Evolutionary conservation across 2,113 vertebrate species (phyloP), one percentile per base, ranked within the genome.

Genomic region (Mugil cephalus): DNA sequence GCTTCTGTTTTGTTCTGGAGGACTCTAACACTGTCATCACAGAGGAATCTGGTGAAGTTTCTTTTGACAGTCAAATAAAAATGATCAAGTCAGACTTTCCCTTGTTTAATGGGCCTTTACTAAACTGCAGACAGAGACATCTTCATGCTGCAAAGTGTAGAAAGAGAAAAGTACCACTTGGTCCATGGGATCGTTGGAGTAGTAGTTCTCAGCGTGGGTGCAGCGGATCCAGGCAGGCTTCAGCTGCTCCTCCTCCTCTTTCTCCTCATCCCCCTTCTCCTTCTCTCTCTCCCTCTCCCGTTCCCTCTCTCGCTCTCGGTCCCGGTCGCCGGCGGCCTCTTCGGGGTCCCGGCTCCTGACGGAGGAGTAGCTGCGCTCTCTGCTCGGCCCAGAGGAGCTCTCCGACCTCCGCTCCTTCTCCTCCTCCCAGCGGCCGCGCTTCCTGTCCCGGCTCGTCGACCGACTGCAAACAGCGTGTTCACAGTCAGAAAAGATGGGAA

Each of bases 141-240:
- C 24, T 30, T 5, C 24, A 30, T 30, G 24, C 24, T 30, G 24
- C 2, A 30, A 30, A 30, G 24, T 2, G 24, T 30, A 5, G 5
- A 30, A 30, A 30, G 24, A 30, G 24, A 30, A 30, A 30, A 30
- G 24, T 92, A 99, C 98, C 96, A 99, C 97, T 95, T 99, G 98
- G 92, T 99, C 98, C 97, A 99, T 99, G 62, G 98, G 98, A 80
- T 99, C 98, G 3, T 93, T 98, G 66, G 98, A 98, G 89, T 96
- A 99, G 93, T 96, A 98, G 91, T 88, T 99, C 88, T 99, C 98
- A 0, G 97, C 96, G 40, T 99, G 97, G 11, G 98, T 99, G 71
- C 98, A 99, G 19, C 98, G 97, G 88, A 99, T 95, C 98, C 98
- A 99, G 53, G 97, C 96, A 0, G 98, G 96, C 64, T 99, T 99